A percentile compares a stretch with the other conserved stretches of the same genome.
phyloP scores from a whole-genome alignment of 1,140 invertebrate species.

The Manduca sexta region DNA sequence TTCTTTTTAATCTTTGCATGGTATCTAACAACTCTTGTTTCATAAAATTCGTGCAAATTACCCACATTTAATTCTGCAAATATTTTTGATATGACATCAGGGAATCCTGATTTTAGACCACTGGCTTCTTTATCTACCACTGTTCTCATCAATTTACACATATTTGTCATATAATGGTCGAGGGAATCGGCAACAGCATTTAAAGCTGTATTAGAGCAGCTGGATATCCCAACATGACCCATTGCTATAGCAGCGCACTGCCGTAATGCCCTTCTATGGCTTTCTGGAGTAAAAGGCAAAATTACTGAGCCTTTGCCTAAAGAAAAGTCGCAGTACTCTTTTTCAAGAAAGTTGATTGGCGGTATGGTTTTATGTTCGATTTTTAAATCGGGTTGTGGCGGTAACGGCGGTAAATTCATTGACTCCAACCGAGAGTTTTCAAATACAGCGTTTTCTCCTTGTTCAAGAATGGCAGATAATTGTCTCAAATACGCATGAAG shows the following conservation, averaged over 20 bases:
- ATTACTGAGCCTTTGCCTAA: conserved; percentile 56
- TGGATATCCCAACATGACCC: conserved; percentile 53
- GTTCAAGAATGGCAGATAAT: conserved; percentile 46
- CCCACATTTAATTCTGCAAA: conserved; percentile 65
- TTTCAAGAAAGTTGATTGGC: conserved; percentile 54
- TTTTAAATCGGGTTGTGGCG: conserved; percentile 44
- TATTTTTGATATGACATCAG: conserved; percentile 66
- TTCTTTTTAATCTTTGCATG: conserved; percentile 49
- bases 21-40: conserved; percentile 52
- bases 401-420: conserved; percentile 41
- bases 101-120: conserved; percentile 55
- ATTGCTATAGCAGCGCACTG: conserved; percentile 67
- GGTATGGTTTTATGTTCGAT: conserved; percentile 42
- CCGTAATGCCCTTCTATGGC: conserved; percentile 53
- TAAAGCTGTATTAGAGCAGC: conserved; percentile 55
- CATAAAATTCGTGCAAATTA: conserved; percentile 62
- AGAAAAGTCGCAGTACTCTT: conserved; percentile 66
- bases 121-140: conserved; percentile 62
- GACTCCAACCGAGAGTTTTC: conserved; percentile 46
- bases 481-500: conserved; percentile 51
- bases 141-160: conserved; percentile 61
- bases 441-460: conserved; percentile 48
- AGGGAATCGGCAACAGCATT: conserved; percentile 58
- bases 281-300: conserved; percentile 57
- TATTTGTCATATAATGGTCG: conserved; percentile 60